Base-by-base conservation (phyloP, 2,888 invertebrate genomes). In the Gari tellinella region DNA sequence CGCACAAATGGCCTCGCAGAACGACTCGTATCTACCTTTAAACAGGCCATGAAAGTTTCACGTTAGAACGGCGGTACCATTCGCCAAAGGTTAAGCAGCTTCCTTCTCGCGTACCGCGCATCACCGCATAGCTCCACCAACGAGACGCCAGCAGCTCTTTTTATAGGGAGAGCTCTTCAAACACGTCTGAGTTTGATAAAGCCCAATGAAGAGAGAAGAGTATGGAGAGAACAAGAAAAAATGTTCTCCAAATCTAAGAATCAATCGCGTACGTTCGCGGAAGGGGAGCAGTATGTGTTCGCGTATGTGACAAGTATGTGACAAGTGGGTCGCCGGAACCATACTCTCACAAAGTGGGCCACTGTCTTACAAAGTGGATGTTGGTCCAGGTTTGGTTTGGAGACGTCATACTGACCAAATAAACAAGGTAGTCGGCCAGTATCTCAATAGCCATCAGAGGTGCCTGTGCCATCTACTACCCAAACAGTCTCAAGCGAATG, bases 1-100 rank as follows among this genome's bases (percentile, higher is more conserved):
- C 55, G 70, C 17, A 80, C 81, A 14, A 80, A 79, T 57, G 77
- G 80, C 31, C 51, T 77, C 12, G 81, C 67, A 0, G 80, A 84
- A 53, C 38, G 79, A 19, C 72, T 80, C 38, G 79, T 82, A 3
- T 72, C 75, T 38, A 70, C 31, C 4, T 31, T 31, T 31, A 31
- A 31, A 31, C 31, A 31, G 31, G 31, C 31, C 31, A 31, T 31
- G 31, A 31, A 31, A 31, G 31, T 10, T 7, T 31, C 31, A 10
- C 31, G 31, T 31, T 7, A 31, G 10, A 31, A 10, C 4, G 31
- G 31, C 10, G 31, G 31, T 31, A 7, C 31, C 4, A 31, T 31
- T 31, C 74, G n/a, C 73, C 23, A 62, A 37, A 43, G 19, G n/a
- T 23, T 52, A 12, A 52, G 40, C 26, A 61, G 49, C n/a, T 61